These are phyloP conservation scores for Gouania willdenowi DNA, from an alignment of 2,797 vertebrate genomes.

Conservation along the genomic window DNA sequence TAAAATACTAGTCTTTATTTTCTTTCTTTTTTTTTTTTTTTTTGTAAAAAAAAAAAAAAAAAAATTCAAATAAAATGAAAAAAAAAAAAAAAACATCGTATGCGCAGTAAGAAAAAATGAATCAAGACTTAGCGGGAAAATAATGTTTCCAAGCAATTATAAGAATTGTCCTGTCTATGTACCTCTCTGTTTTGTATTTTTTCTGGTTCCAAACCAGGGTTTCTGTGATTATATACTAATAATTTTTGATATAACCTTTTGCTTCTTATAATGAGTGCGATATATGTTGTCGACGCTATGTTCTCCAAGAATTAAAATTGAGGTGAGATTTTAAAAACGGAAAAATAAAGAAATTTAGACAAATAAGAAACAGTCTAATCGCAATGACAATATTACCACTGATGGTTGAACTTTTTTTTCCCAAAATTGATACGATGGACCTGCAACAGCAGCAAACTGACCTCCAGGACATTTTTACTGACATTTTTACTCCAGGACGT, in stretches of 20 bases:
- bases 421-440: constrained; percentile 79
- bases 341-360: constrained; percentile 98
- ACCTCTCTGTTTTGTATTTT: constrained; percentile 99
- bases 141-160: constrained; percentile 99
- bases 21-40: too few species aligned
- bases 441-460: constrained; percentile 78
- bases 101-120: constrained; percentile 91
- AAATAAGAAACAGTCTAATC: constrained; percentile 89
- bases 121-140: constrained; percentile 95
- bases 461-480: constrained; percentile 81
- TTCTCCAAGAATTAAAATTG: constrained; percentile 99
- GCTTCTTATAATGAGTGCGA: constrained; percentile 99
- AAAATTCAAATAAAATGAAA: constrained; percentile 83
- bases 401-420: constrained; percentile 80
- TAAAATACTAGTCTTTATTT: constrained; percentile 99
- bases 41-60: constrained; percentile 74
- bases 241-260: constrained; percentile 99
- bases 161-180: constrained; percentile 99
- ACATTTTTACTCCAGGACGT: constrained; percentile 66
- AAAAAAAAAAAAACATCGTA: constrained; percentile 93
- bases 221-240: constrained; percentile 99
- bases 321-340: constrained; percentile 98
- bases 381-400: constrained; percentile 84
- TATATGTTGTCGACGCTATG: constrained; percentile 99
- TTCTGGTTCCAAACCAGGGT: constrained; percentile 99